A percentile compares a stretch with the other conserved stretches of the same genome.
Conservation (phyloP, 2,113 vertebrate genomes). For the Pangasianodon hypophthalmus region DNA sequence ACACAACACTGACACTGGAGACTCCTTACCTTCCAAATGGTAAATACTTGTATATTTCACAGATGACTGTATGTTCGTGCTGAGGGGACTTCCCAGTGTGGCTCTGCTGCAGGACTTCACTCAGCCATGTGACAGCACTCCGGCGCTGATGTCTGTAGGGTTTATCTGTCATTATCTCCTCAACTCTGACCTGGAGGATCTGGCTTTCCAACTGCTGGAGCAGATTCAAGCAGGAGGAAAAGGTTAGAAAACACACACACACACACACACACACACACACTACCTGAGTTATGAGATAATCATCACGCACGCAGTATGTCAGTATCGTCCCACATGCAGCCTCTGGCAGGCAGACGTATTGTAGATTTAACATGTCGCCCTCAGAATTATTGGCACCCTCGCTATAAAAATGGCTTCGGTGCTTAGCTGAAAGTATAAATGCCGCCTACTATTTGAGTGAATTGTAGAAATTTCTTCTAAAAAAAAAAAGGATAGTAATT, state of each 20-base stretch:
- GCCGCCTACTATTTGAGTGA: no score
- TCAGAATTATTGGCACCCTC: not conserved
- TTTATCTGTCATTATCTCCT: conserved; percentile 63
- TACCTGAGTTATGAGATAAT: not conserved
- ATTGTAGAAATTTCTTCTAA: no score
- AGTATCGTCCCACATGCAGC: not conserved
- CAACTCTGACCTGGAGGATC: conserved; percentile 58
- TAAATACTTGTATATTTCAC: not conserved
- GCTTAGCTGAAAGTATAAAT: not conserved
- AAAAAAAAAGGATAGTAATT: no score
- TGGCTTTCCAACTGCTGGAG: conserved; percentile 66
- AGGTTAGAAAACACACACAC: conserved; percentile 54
- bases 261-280: not conserved
- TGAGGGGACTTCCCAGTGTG: conserved; percentile 62
- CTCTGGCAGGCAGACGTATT: not conserved
- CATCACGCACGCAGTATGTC: not conserved
- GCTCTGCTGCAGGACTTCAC: conserved; percentile 67
- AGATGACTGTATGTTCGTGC: conserved; percentile 71
- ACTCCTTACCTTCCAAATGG: not conserved
- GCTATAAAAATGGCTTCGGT: not conserved
- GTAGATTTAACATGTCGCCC: not conserved
- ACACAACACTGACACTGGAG: not conserved
- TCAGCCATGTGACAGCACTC: conserved; percentile 61
- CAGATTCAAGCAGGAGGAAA: conserved; percentile 58
- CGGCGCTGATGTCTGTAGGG: conserved; percentile 60